Evolutionary conservation across 2,888 invertebrate genomes (phyloP), one percentile per base, ranked within the genome.

Genomic region (Serripes groenlandicus): DNA sequence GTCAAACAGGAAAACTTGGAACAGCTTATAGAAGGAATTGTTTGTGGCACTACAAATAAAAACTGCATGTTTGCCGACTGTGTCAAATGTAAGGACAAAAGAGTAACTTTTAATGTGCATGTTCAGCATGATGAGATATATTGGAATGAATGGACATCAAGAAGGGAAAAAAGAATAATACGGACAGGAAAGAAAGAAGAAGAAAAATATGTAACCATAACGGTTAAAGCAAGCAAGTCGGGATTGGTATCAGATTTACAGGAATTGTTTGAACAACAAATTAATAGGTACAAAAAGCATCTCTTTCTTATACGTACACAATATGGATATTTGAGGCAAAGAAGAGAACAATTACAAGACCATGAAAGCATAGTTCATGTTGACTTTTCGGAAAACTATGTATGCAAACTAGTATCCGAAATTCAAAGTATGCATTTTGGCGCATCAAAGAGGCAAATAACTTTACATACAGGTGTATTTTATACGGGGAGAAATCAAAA

Each of bases 31-130:
- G 37, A 49, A 23, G 35, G 62, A 21, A 52, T 72, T 60, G 78
- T 85, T 11, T 85, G 81, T 64, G 62, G 56, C 15, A 72, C 64
- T 21, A 49, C 58, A 15, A 68, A 66, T 28, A 75, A 75, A 49
- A 7, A 26, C n/a, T 85, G 84, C 52, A 81, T 81, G 78, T 81
- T 78, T 73, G 64, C 62, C n/a, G 35, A 56, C 5, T 85, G 81
- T 56, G 34, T 32, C 23, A 18, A 4, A 49, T 85, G 84, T 32
- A 78, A 73, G n/a, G 37, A 64, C 9, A 71, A 37, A 35, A 15
- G 15, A n/a, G 18, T 83, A 3, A n/a, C 30, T 54, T 71, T 26
- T 28, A 37, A 71, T 3, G 23, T 54, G 15, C 28, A 26, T 37
- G 79, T 69, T 69, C 30, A 58, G 30, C 60, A 71, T 32, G 30